Percentiles rank a stretch among this genome's conserved stretches.
phyloP scores from a whole-genome alignment of 2,113 vertebrate species.

The Nothobranchius kuhntae region DNA sequence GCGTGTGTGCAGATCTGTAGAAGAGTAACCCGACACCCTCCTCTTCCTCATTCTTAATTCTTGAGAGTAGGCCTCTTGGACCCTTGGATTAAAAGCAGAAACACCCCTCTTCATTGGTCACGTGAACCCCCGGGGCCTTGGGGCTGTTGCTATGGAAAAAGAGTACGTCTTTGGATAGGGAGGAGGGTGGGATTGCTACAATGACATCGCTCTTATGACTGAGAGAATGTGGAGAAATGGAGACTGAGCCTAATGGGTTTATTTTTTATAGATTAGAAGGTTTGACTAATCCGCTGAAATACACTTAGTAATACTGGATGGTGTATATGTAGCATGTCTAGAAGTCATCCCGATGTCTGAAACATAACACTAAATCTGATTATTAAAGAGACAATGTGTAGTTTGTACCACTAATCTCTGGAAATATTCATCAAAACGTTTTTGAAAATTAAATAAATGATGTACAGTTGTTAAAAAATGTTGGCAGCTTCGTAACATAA shows the following conservation, averaged over 20 bases:
- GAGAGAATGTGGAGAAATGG: slow-evolving; percentile 21
- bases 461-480: too few species aligned
- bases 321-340: slow-evolving; percentile 56
- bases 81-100: slow-evolving; percentile 63
- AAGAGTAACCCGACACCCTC: slow-evolving; percentile 63
- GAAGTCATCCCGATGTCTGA: slow-evolving; percentile 10
- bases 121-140: slow-evolving; percentile 57
- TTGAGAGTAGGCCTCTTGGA: slow-evolving; percentile 54
- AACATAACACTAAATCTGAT: too few species aligned
- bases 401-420: too few species aligned
- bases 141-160: slow-evolving; percentile 73
- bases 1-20: slow-evolving; percentile 35
- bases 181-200: slow-evolving; percentile 20
- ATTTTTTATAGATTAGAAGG: slow-evolving; percentile 29
- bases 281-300: slow-evolving; percentile 39
- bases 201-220: slow-evolving; percentile 47
- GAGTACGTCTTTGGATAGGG: slow-evolving; percentile 45
- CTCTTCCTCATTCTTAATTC: slow-evolving; percentile 57
- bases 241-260: slow-evolving; percentile 17
- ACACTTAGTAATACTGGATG: slow-evolving; percentile 1
- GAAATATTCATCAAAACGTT: too few species aligned
- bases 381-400: too few species aligned
- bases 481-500: too few species aligned
- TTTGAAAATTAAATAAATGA: too few species aligned
- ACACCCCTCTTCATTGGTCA: slow-evolving; percentile 63